phyloP scores from a whole-genome alignment of 2,888 invertebrate genomes.

The Pristionchus mayeri region DNA sequence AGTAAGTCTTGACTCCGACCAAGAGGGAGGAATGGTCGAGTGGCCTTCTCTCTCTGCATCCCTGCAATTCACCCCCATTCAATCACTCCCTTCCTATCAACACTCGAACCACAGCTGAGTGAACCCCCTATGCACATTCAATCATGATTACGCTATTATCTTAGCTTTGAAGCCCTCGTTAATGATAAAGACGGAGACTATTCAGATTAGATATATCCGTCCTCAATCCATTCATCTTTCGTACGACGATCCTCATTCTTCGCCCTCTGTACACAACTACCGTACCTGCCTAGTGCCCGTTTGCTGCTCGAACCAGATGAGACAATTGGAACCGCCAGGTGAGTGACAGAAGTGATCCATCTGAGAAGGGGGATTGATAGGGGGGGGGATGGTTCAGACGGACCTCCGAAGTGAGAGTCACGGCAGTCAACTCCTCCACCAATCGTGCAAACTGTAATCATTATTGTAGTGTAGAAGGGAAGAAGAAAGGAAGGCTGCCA shows the following conservation, averaged over 20 bases:
- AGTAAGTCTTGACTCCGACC: constrained; percentile 93
- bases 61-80: too few relatives aligned
- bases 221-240: neutral
- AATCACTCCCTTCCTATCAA: too few relatives aligned
- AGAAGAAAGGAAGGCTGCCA: too few relatives aligned
- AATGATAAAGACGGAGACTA: neutral
- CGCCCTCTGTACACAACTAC: neutral
- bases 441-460: constrained; percentile 54
- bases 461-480: too few relatives aligned
- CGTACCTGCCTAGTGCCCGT: neutral
- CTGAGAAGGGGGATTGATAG: neutral
- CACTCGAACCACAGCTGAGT: too few relatives aligned
- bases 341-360: constrained; percentile 39
- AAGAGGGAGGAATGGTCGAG: constrained; percentile 81
- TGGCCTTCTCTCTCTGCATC: neutral
- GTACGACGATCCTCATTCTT: neutral
- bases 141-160: too few relatives aligned
- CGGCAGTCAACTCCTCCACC: constrained; percentile 45
- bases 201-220: neutral
- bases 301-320: constrained; percentile 38
- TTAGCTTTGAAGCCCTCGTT: too few relatives aligned
- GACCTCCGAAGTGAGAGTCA: constrained; percentile 43
- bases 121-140: too few relatives aligned
- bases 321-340: neutral
- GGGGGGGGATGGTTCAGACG: too few relatives aligned